Evolutionary conservation across 2,113 vertebrate species (phyloP).

Genomic region (Plestiodon gilberti): DNA sequence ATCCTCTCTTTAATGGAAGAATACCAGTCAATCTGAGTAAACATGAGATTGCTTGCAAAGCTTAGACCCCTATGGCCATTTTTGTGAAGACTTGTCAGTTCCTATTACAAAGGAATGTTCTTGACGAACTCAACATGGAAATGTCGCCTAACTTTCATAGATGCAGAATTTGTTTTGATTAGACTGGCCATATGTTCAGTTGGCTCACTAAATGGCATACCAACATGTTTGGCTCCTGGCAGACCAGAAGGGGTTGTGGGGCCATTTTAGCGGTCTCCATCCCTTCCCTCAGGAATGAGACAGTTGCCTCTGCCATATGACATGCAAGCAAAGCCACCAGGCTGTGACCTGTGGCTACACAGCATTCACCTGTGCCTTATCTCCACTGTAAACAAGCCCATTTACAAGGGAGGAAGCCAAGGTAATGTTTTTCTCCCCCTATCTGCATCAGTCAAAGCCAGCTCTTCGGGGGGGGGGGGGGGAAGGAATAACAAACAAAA

Average conservation of each 20-base stretch:
- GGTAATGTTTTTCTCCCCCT: not conserved
- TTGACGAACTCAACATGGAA: not conserved
- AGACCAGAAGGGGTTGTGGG: not conserved
- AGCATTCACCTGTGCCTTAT: not conserved
- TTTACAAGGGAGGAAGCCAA: not conserved
- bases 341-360: not conserved
- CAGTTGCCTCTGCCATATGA: not conserved
- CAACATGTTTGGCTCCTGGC: not conserved
- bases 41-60: not conserved
- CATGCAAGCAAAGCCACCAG: not conserved
- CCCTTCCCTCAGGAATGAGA: not conserved
- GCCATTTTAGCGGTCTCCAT: not conserved
- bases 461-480: not conserved
- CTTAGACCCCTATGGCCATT: not conserved
- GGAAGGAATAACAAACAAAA: not conserved
- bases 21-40: not conserved
- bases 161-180: not conserved
- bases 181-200: not conserved
- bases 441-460: not conserved
- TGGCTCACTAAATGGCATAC: not conserved
- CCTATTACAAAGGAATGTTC: not conserved
- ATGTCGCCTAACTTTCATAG: not conserved
- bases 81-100: conserved; percentile 9
- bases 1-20: not conserved
- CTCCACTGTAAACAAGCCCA: not conserved